Evolutionary conservation across 2,888 invertebrate species (phyloP).

Genomic region (Oxyteleia sp.): DNA sequence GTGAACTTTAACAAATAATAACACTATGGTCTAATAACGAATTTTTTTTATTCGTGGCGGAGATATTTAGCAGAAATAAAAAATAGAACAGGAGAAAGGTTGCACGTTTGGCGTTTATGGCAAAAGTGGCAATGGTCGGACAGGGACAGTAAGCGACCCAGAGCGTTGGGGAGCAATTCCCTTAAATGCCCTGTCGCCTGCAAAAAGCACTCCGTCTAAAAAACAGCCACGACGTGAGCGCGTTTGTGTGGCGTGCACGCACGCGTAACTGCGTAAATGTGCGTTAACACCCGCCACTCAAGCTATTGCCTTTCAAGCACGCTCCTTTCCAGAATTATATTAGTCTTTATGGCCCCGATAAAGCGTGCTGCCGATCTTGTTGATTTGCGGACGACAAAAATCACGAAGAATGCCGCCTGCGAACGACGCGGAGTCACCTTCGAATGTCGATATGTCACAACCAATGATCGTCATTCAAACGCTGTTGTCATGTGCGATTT

Average conservation of each 20-base stretch:
- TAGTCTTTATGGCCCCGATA: conserved; percentile 84
- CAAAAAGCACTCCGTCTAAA: conserved; percentile 86
- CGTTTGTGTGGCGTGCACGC: conserved; percentile 65
- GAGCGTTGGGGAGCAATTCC: conserved; percentile 86
- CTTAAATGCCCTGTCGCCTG: conserved; percentile 86
- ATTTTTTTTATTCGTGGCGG: conserved; percentile 22
- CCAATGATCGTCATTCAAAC: conserved; percentile 46
- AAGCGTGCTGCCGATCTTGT: conserved; percentile 83
- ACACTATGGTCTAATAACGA: conserved; percentile 20
- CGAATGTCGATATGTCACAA: conserved; percentile 46
- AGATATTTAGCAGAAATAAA: conserved; percentile 59
- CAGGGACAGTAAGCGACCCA: conserved; percentile 72
- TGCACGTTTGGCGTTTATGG: conserved; percentile 67
- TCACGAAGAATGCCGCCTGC: conserved; percentile 64
- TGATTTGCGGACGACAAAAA: conserved; percentile 76
- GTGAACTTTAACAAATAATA: conserved; percentile 7
- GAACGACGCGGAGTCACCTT: conserved; percentile 53
- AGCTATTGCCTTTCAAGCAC: conserved; percentile 79
- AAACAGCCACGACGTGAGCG: conserved; percentile 79
- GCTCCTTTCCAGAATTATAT: conserved; percentile 83
- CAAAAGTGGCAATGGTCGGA: conserved; percentile 64
- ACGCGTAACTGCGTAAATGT: conserved; percentile 74
- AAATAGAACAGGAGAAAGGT: conserved; percentile 63
- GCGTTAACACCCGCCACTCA: conserved; percentile 80
- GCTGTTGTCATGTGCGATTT: conserved; percentile 32